Evolutionary conservation across 2,113 vertebrate species (phyloP), one percentile per base, ranked within the genome.

Genomic region (Tautogolabrus adspersus): DNA sequence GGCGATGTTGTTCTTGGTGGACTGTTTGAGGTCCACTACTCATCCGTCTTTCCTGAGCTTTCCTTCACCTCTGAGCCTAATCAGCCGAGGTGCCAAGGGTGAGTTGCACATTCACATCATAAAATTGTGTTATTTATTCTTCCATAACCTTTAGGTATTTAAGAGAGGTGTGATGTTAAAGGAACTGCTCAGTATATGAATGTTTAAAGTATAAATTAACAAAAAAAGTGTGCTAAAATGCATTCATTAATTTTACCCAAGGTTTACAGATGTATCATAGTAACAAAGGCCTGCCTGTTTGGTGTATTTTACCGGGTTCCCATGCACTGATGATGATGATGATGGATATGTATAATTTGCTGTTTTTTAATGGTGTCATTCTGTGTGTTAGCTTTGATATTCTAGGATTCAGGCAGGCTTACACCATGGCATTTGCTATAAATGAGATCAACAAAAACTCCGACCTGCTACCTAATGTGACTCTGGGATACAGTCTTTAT

Each of bases 401-500:
- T 66, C 42, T 58, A 73, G 85, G 81, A 1, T 88, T 88, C 47
- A 73, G 86, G 38, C 73, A 85, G 51, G 86, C 77, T 6, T 73
- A 3, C 70, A 85, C 83, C 23, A 89, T 89, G 87, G 87, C 75
- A 8, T 89, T 79, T 73, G 81, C 84, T 12, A 55, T 88, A 10
- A 47, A 88, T 37, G 83, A 88, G 40, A 83, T 88, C 21, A 88
- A 88, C 77, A 83, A 40, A 22, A 85, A 81, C 66, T 19, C 62
- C 3, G 21, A 66, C 6, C 44, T 88, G 15, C 65, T 88, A 6
- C 87, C 81, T 3, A 82, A 85, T 55, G 75, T 88, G 76, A 82
- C 86, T 63, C 76, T 87, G 38, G 86, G 86, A 84, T 88, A 87
- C 72, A 81, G 79, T 73, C 67, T 87, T n/a, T 87, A 73, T 80